These are phyloP conservation scores for Meleagris gallopavo DNA, from an alignment of 2,113 vertebrate genomes.

Conservation along the genomic window DNA sequence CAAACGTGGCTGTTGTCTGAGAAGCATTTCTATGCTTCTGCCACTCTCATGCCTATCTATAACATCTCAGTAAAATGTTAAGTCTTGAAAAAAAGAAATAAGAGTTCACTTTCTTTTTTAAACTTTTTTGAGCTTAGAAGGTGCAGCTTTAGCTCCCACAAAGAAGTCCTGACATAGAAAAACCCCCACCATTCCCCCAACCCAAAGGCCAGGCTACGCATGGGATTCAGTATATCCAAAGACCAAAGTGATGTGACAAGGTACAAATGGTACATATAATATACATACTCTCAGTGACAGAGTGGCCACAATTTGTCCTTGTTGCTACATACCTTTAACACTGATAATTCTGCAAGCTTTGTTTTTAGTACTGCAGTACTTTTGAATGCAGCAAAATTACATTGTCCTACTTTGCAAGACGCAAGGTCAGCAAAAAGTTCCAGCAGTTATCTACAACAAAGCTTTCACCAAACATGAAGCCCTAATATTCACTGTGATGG, in stretches of 20 bases:
- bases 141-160: neutral
- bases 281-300: fast-evolving
- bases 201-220: neutral
- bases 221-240: neutral
- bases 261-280: fast-evolving
- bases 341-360: neutral
- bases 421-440: neutral
- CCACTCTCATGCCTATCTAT: neutral
- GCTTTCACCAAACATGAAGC: neutral
- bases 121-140: neutral
- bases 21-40: neutral
- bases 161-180: neutral
- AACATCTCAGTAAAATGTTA: fast-evolving
- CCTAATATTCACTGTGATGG: neutral
- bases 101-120: neutral
- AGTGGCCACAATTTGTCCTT: fast-evolving
- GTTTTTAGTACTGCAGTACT: neutral
- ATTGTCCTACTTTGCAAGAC: neutral
- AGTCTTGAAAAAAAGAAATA: neutral
- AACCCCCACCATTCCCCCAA: neutral
- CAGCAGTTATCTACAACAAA: fast-evolving
- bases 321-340: neutral
- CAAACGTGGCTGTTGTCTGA: neutral
- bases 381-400: neutral
- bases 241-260: fast-evolving